Conservation (phyloP, 2,113 vertebrate species). For the Pontoporia blainvillei region DNA sequence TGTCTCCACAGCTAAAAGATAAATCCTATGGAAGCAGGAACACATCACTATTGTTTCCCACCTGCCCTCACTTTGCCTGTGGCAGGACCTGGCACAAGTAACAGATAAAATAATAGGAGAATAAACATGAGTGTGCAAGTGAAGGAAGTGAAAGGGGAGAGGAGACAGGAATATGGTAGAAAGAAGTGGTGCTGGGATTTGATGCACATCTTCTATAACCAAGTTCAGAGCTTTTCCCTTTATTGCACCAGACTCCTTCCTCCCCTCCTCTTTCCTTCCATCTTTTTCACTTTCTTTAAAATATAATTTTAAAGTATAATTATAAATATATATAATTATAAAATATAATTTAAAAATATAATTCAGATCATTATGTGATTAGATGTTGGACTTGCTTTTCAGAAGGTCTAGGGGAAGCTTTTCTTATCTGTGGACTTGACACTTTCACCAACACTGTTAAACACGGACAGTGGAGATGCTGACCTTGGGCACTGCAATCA, state of each 20-base stretch:
- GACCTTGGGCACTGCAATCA: too few relatives aligned
- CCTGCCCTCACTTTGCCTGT: not conserved
- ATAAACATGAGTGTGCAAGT: not conserved
- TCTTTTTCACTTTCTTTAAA: not conserved
- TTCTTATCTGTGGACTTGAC: not conserved
- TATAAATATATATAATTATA: too few relatives aligned
- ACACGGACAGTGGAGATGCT: not conserved
- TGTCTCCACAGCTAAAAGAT: not conserved
- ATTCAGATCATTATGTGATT: not conserved
- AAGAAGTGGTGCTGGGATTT: not conserved
- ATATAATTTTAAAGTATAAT: not conserved
- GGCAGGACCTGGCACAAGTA: not conserved
- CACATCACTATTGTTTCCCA: not conserved
- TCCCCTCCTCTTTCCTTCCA: not conserved
- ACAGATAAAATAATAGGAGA: not conserved
- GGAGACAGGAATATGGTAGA: not conserved
- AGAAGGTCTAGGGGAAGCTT: not conserved
- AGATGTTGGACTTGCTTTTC: not conserved
- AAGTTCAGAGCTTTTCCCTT: not conserved
- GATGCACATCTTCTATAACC: not conserved
- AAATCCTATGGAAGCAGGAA: not conserved
- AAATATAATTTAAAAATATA: not conserved
- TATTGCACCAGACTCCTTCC: not conserved
- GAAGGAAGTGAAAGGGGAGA: not conserved
- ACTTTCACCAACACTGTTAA: not conserved